Evolutionary conservation across 2,888 invertebrate species (phyloP), one percentile per base, ranked within the genome.

Genomic region (Lepidocyrtinus sp.): DNA sequence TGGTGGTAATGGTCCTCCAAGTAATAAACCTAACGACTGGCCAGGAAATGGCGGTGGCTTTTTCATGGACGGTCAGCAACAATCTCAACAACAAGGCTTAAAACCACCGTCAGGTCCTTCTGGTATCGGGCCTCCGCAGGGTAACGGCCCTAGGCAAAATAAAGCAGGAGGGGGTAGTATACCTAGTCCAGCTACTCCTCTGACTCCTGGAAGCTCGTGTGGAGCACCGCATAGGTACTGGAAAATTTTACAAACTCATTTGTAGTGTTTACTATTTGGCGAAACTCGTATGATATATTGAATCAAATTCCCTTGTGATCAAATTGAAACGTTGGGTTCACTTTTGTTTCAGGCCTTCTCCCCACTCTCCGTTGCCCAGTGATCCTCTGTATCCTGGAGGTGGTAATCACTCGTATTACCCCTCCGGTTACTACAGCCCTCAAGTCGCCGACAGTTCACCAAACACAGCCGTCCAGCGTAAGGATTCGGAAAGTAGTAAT

Each of bases 401-500:
- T 12, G 81, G 82, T n/a, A 74, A 81, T 62, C 85, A 85, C 75
- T 82, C 83, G 36, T 87, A 82, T 70, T 85, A 85, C 81, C 84
- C 84, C 17, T 81, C 83, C 22, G 86, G 86, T 15, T 87, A 87
- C 65, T 87, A 85, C 59, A 87, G 87, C 73, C 87, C 87, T 12
- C 84, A 85, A 75, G 86, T 85, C 46, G 86, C 85, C 46, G 81
- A 81, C 63, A 81, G 67, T 61, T 81, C 81, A 15, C 81, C 81
- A 21, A 81, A 81, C 65, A 83, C 83, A 59, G 81, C 85, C 85
- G 88, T 90, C 88, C 88, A 86, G 70, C 81, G 90, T 87, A 89
- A 88, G 87, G 88, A 88, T 85, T 87, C 75, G 85, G 87, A 84
- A 87, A 88, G 84, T 88, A 86, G 86, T 81, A 86, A 86, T 84